phyloP scores from a whole-genome alignment of 1,140 invertebrate species.

The Dinoponera quadriceps region DNA sequence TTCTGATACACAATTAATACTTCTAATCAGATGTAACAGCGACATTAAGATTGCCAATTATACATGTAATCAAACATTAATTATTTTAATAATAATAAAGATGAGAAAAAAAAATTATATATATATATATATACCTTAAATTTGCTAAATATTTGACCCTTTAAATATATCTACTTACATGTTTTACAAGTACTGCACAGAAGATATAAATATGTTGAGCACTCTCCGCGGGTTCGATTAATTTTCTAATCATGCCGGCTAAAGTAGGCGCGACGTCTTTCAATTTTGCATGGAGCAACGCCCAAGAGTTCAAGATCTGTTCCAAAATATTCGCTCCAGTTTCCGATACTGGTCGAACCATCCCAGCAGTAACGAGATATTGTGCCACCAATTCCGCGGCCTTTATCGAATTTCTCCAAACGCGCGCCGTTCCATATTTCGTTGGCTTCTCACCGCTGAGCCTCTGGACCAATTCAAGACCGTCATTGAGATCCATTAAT shows the following conservation, averaged over 20 bases:
- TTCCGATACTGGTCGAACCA: slow-evolving; percentile 85
- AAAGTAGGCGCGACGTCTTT: slow-evolving; percentile 82
- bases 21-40: too few species aligned
- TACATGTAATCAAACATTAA: too few species aligned
- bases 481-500: slow-evolving; percentile 85
- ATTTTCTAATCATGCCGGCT: slow-evolving; percentile 85
- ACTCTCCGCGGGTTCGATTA: slow-evolving; percentile 86
- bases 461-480: slow-evolving; percentile 84
- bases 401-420: slow-evolving; percentile 86
- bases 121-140: background rate
- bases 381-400: slow-evolving; percentile 85
- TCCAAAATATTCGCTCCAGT: slow-evolving; percentile 85
- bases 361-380: slow-evolving; percentile 86
- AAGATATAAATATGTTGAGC: slow-evolving; percentile 87
- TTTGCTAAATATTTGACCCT: background rate
- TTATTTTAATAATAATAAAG: too few species aligned
- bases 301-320: slow-evolving; percentile 84
- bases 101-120: too few species aligned
- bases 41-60: too few species aligned
- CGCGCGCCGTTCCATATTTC: slow-evolving; percentile 83
- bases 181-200: slow-evolving; percentile 86
- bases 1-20: too few species aligned
- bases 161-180: slow-evolving; percentile 83
- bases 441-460: slow-evolving; percentile 83
- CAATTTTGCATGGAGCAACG: slow-evolving; percentile 82